Base-by-base conservation (phyloP, 2,888 invertebrate genomes). In the Drosophila cognata region DNA sequence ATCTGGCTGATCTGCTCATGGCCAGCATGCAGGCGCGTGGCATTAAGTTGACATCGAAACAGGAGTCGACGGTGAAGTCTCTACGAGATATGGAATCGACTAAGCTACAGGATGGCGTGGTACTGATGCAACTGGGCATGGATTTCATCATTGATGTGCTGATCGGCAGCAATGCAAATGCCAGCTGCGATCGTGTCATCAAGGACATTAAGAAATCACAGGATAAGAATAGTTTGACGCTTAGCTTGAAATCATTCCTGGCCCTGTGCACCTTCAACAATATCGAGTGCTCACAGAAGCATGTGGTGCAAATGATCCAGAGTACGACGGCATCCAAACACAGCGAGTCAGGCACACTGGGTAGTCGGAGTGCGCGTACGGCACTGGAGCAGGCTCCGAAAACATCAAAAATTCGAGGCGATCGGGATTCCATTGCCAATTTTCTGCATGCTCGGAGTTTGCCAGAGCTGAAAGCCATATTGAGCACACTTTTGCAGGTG, bases 21-120 rank as follows among this genome's bases (percentile, higher is more conserved):
- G 88, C 90, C 64, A 86, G 85, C 72, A 85, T 85, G 73, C 77
- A 88, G 65, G 85, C 90, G 3, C 74, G 85, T 1, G 72, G 70
- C 6, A 56, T 65, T 2, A 80, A 77, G 38, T 31, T 86, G 11
- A 64, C 60, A 0, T 25, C 57, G 13, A 10, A 29, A 6, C 85
- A 86, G 53, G 57, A 85, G 31, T 31, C 68, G 5, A 82, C 72
- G 3, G 62, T 86, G 13, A 80, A 80, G 41, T 21, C 57, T 1
- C 59, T 86, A 46, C 72, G 73, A n/a, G 70, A 46, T 5, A 63
- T 74, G 67, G 71, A 68, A 5, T 16, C 66, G 4, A 41, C 55
- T 55, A 74, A 80, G 18, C 36, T 16, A 10, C 65, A 76, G 35
- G 69, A 53, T n/a, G 74, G 59, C 1, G 51, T 60, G 0, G 36